phyloP scores from a whole-genome alignment of 2,888 invertebrate species.

The Marronus borbonicus region DNA sequence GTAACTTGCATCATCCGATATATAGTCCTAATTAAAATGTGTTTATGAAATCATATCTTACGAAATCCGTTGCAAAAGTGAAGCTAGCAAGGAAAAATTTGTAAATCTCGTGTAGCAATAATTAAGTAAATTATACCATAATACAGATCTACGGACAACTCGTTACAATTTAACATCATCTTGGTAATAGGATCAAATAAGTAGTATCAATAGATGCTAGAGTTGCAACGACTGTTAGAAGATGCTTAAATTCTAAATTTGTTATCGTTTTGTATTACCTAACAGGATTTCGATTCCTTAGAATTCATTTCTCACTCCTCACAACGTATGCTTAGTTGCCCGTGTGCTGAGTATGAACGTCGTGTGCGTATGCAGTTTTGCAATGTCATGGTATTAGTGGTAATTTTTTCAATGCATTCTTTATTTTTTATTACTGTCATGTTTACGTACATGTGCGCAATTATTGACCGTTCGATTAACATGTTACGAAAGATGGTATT shows the following conservation, averaged over 20 bases:
- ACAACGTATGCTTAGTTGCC: not conserved
- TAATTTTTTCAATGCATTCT: slow-evolving; percentile 1
- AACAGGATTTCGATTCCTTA: not conserved
- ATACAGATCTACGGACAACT: no score
- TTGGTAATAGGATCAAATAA: not conserved
- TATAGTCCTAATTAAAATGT: no score
- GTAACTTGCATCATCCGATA: no score
- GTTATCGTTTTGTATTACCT: not conserved
- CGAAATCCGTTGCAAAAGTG: no score
- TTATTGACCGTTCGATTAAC: slow-evolving; percentile 11
- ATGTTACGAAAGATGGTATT: not conserved
- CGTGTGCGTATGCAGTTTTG: not conserved
- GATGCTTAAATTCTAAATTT: not conserved
- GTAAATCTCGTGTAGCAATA: no score
- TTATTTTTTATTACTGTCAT: not conserved
- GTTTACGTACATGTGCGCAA: not conserved
- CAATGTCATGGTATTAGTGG: not conserved
- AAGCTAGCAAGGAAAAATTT: no score
- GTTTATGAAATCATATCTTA: no score
- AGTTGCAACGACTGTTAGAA: not conserved
- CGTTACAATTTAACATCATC: not conserved
- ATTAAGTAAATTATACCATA: no score
- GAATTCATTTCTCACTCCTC: not conserved
- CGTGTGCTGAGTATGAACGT: not conserved
- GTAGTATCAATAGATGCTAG: not conserved